Conservation (phyloP, 2,888 invertebrate genomes). For the Nyleta sp. region DNA sequence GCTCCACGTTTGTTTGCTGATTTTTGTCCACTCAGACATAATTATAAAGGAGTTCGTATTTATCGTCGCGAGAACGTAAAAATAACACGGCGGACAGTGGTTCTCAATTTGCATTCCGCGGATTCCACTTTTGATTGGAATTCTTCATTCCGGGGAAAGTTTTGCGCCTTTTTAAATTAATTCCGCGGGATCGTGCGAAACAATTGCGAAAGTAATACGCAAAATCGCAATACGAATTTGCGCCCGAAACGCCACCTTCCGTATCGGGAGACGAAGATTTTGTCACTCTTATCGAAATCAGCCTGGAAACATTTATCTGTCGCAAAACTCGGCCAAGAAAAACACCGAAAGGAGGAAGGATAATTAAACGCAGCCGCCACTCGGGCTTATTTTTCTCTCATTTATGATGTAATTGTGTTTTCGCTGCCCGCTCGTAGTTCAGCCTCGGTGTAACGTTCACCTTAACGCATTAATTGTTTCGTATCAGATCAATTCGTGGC, state of each 20-base stretch:
- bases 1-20: slow-evolving; percentile 41
- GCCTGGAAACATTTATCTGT: slow-evolving; percentile 30
- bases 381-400: slow-evolving; percentile 50
- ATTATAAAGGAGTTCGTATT: slow-evolving; percentile 55
- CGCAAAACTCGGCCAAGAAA: slow-evolving; percentile 45
- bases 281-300: slow-evolving; percentile 32
- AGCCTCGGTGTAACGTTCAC: slow-evolving; percentile 12
- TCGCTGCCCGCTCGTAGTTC: no score
- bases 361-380: slow-evolving; percentile 43
- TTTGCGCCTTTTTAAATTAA: not conserved
- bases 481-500: slow-evolving; percentile 28
- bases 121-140: slow-evolving; percentile 25
- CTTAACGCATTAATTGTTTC: slow-evolving; percentile 36
- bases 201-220: not conserved
- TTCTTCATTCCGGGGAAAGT: slow-evolving; percentile 1
- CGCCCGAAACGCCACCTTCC: no score
- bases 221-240: no score
- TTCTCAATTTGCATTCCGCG: slow-evolving; percentile 30
- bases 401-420: slow-evolving; percentile 54
- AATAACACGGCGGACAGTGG: slow-evolving; percentile 44
- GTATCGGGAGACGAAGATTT: slow-evolving; percentile 9
- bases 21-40: slow-evolving; percentile 49
- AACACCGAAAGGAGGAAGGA: slow-evolving; percentile 38
- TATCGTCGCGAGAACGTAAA: slow-evolving; percentile 44
- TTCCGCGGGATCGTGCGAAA: no score